Evolutionary conservation across 2,113 vertebrate genomes (phyloP).

Genomic region (Colistium nudipinnis): DNA sequence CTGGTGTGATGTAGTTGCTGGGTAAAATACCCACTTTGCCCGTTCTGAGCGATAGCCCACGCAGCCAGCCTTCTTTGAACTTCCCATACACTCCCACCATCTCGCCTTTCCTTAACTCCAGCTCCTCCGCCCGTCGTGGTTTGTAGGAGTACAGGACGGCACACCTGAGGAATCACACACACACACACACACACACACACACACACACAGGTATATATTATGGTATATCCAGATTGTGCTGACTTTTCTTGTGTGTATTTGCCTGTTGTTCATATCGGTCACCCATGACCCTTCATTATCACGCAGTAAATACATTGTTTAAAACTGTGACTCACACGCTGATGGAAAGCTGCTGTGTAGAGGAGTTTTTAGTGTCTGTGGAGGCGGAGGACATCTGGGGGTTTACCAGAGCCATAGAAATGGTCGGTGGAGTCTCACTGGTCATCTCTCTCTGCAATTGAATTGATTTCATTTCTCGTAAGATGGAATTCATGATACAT

Average conservation of each 20-base stretch:
- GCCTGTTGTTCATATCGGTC: background rate
- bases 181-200: too few species aligned
- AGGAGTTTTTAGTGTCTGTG: conserved; percentile 74
- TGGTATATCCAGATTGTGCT: background rate
- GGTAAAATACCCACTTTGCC: conserved; percentile 93
- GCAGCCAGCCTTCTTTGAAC: conserved; percentile 91
- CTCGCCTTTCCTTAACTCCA: conserved; percentile 93
- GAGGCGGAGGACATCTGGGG: conserved; percentile 72
- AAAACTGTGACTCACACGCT: conserved; percentile 81
- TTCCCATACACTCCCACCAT: conserved; percentile 91
- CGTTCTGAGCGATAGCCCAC: conserved; percentile 89
- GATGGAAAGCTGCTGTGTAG: conserved; percentile 84
- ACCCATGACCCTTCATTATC: conserved; percentile 8
- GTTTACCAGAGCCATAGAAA: conserved; percentile 82
- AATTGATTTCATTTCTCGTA: conserved; percentile 16
- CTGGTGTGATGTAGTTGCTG: conserved; percentile 87
- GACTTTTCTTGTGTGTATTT: background rate
- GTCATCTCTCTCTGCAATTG: conserved; percentile 70
- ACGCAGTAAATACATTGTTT: conserved; percentile 24
- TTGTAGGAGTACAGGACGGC: conserved; percentile 89
- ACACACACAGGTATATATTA: too few species aligned
- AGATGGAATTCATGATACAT: background rate
- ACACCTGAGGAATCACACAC: conserved; percentile 80
- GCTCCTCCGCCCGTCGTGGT: conserved; percentile 85
- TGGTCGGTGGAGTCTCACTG: conserved; percentile 71